Conservation (phyloP, 2,888 invertebrate species). For the Uropetala carovei region DNA sequence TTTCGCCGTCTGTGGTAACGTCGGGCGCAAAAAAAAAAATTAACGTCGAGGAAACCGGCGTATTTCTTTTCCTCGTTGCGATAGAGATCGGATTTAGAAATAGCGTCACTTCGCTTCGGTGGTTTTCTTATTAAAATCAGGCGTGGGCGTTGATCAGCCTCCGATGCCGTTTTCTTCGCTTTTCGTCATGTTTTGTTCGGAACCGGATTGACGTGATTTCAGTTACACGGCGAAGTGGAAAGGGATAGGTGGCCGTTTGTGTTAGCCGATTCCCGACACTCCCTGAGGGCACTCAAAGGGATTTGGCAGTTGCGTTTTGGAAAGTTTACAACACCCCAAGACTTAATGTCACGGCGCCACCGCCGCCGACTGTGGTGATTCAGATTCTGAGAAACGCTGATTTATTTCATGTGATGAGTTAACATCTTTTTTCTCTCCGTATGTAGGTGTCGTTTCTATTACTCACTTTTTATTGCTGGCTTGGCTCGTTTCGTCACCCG, state of each 20-base stretch:
- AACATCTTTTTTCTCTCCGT: constrained; percentile 2
- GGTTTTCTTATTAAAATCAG: not conserved
- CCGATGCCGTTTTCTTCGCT: not conserved
- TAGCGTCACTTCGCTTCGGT: not conserved
- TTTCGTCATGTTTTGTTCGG: not conserved
- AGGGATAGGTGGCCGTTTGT: not conserved
- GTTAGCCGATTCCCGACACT: not conserved
- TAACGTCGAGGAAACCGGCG: not conserved
- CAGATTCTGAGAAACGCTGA: constrained; percentile 50
- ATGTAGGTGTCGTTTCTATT: not conserved
- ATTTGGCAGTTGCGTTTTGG: constrained; percentile 55
- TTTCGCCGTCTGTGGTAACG: too few relatives aligned
- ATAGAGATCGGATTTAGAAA: not conserved
- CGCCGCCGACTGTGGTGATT: not conserved
- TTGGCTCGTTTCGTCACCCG: not conserved
- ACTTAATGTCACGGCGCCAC: constrained; percentile 12
- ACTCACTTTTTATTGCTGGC: not conserved
- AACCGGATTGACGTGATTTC: not conserved
- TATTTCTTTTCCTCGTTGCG: not conserved
- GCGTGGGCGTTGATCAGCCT: not conserved
- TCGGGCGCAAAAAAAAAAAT: too few relatives aligned
- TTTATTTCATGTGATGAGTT: constrained; percentile 50
- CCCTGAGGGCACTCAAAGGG: not conserved
- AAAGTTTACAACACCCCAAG: constrained; percentile 43
- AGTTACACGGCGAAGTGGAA: not conserved